Conservation (phyloP, 2,888 invertebrate species). For the Cheilosia scutellata region DNA sequence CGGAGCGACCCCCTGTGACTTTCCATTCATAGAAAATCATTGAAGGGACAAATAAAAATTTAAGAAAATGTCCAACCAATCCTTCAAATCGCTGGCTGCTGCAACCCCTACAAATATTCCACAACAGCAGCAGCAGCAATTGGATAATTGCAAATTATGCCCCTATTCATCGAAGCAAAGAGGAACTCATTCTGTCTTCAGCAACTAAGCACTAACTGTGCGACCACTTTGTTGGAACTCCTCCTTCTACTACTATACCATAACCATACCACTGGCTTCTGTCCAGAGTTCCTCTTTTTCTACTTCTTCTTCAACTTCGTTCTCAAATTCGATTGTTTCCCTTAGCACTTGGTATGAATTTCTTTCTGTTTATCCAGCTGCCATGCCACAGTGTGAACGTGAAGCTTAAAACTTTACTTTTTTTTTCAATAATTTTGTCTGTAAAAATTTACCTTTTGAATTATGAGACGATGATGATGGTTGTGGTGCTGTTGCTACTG, state of each 20-base stretch:
- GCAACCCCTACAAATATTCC: conserved; percentile 47
- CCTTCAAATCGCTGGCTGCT: not conserved
- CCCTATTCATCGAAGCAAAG: conserved; percentile 65
- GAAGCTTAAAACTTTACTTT: conserved; percentile 43
- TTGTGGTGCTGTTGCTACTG: conserved; percentile 28
- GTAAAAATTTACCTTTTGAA: conserved; percentile 69
- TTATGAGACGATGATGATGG: conserved; percentile 61
- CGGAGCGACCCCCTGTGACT: conserved; percentile 47
- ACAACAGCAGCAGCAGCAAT: conserved; percentile 45
- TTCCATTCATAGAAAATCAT: conserved; percentile 45
- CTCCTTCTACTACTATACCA: conserved; percentile 21
- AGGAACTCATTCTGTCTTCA: conserved; percentile 21
- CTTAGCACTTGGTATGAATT: conserved; percentile 34
- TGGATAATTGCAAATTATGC: conserved; percentile 71
- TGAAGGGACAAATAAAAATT: conserved; percentile 3
- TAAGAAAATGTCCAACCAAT: conserved; percentile 15
- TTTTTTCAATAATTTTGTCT: conserved; percentile 54
- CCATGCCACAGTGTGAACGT: conserved; percentile 37
- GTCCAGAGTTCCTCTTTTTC: conserved; percentile 46
- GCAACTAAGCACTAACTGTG: conserved; percentile 6
- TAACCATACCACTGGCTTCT: conserved; percentile 24
- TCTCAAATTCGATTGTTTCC: conserved; percentile 54
- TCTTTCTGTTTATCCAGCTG: conserved; percentile 68
- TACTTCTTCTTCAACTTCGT: conserved; percentile 16
- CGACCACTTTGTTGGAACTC: conserved; percentile 59